Evolutionary conservation across 2,797 vertebrate genomes (phyloP).

Genomic region (Alfaro cultratus): DNA sequence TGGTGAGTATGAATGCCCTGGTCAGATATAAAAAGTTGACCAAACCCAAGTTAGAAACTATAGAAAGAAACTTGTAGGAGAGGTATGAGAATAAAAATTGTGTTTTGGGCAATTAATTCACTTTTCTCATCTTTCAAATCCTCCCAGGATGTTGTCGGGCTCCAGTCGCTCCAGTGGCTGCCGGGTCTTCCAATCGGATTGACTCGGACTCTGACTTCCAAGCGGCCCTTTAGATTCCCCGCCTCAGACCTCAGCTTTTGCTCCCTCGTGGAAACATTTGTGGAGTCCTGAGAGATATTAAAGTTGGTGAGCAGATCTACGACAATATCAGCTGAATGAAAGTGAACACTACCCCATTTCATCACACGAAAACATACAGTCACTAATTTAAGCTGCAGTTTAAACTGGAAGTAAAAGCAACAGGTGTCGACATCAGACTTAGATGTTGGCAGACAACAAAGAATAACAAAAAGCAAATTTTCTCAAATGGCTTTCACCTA

Average conservation of each 20-base stretch:
- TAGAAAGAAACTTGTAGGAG: not conserved
- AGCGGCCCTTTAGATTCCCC: not conserved
- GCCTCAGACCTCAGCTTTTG: not conserved
- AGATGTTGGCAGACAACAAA: not conserved
- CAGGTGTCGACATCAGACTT: not conserved
- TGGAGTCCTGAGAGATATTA: constrained; percentile 40
- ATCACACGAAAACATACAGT: not conserved
- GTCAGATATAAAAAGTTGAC: not conserved
- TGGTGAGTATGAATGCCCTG: constrained; percentile 23
- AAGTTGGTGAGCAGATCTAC: not conserved
- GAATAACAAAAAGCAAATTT: not conserved
- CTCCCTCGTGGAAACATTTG: accelerated
- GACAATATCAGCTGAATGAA: constrained; percentile 1
- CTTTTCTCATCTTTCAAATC: not conserved
- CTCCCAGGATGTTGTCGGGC: constrained; percentile 59
- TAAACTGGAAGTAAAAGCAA: not conserved
- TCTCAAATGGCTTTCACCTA: not conserved
- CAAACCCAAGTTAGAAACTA: not conserved
- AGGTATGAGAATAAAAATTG: not conserved
- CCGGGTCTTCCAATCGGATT: accelerated
- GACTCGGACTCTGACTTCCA: constrained; percentile 67
- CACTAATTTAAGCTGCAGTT: not conserved
- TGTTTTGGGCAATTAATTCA: not conserved
- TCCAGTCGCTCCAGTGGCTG: constrained; percentile 78
- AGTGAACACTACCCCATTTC: not conserved